Conservation (phyloP, 1,140 invertebrate species). For the Copidosoma floridanum region DNA sequence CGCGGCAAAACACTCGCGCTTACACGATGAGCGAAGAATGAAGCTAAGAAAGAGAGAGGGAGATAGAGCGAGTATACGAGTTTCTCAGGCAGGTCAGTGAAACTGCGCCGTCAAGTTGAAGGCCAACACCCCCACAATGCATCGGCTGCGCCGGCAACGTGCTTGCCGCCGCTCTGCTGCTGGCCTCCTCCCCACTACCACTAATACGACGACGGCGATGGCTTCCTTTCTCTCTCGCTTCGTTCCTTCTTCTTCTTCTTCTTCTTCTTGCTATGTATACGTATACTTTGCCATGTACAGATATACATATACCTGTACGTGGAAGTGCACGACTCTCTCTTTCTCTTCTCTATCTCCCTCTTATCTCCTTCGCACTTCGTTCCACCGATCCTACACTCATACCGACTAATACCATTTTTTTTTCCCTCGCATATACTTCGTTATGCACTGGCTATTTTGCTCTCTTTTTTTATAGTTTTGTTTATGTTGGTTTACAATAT, state of each 20-base stretch:
- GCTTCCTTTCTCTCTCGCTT: conserved; percentile 6
- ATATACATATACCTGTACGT: too few relatives aligned
- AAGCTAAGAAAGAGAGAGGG: not conserved
- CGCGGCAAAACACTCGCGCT: not conserved
- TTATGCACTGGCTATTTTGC: too few relatives aligned
- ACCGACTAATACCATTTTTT: not conserved
- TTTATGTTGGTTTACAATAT: too few relatives aligned
- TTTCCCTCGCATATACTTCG: not conserved
- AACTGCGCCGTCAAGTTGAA: conserved; percentile 60
- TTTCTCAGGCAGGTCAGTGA: conserved; percentile 57
- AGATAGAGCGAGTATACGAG: conserved; percentile 8
- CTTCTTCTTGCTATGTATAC: not conserved
- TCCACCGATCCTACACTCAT: conserved; percentile 5
- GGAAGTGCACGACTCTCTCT: conserved; percentile 26
- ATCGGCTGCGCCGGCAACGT: conserved; percentile 43
- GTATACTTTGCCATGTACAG: conserved; percentile 9
- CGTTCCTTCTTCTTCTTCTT: too few relatives aligned
- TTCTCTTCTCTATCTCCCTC: conserved; percentile 31
- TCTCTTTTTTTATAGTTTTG: too few relatives aligned
- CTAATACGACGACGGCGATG: not conserved
- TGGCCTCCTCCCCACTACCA: too few relatives aligned
- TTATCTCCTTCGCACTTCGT: conserved; percentile 16
- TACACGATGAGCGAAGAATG: not conserved
- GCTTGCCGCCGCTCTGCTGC: not conserved
- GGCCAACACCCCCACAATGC: conserved; percentile 60